These are phyloP conservation scores for Anoplolepis gracilipes DNA, from an alignment of 1,140 invertebrate genomes.

Conservation along the genomic window DNA sequence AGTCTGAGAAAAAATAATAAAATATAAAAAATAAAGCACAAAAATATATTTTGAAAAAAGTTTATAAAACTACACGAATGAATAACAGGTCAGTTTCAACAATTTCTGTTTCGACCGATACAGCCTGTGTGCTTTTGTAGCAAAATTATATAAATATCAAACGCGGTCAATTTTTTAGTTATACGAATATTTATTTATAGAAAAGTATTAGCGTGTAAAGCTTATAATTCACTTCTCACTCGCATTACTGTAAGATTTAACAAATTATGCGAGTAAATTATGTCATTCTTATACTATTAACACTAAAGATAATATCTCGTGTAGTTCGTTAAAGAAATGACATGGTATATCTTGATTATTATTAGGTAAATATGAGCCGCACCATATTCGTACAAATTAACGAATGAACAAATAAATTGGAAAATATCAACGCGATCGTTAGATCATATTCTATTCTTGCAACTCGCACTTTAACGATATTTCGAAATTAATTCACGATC, in stretches of 20 bases:
- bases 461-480: slow-evolving; percentile 58
- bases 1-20: background rate
- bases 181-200: background rate
- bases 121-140: too few relatives aligned
- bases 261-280: too few relatives aligned
- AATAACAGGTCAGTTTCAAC: background rate
- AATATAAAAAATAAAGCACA: background rate
- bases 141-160: too few relatives aligned
- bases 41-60: background rate
- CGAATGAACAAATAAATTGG: background rate
- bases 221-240: background rate
- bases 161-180: background rate
- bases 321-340: background rate
- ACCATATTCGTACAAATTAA: background rate
- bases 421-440: background rate
- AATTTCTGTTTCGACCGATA: background rate
- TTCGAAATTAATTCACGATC: slow-evolving; percentile 27
- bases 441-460: slow-evolving; percentile 38
- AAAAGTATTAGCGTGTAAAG: background rate
- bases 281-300: background rate
- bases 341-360: background rate
- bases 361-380: background rate
- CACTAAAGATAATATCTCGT: background rate
- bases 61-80: background rate
- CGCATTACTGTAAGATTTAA: background rate